Percentiles rank a stretch among this genome's conserved stretches.
These are phyloP conservation scores for Ceratosolen solmsi DNA, from an alignment of 1,140 invertebrate genomes.

Conservation along the genomic window DNA sequence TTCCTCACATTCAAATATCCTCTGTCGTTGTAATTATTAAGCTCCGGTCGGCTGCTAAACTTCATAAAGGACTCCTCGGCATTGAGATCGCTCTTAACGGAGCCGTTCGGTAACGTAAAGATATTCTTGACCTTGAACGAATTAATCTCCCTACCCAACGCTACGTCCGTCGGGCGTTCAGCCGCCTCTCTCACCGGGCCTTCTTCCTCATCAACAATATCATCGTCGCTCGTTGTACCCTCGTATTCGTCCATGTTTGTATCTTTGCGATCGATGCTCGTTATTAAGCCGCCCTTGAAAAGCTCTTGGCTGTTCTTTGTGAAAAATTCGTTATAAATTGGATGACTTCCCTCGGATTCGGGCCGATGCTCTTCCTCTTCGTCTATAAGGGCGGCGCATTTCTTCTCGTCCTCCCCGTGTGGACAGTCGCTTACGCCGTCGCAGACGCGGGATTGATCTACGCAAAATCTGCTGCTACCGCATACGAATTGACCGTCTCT, in stretches of 20 bases:
- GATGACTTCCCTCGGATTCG: background rate
- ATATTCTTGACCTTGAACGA: conserved; percentile 54
- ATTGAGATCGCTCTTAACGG: conserved; percentile 53
- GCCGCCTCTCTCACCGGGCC: background rate
- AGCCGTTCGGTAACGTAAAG: conserved; percentile 36
- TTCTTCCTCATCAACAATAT: too few relatives aligned
- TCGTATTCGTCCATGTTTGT: background rate
- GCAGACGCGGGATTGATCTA: conserved; percentile 80
- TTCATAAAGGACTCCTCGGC: conserved; percentile 44
- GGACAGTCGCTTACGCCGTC: conserved; percentile 86
- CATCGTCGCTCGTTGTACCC: background rate
- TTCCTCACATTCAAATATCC: conserved; percentile 84
- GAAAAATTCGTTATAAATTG: conserved; percentile 9
- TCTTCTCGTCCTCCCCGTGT: conserved; percentile 86
- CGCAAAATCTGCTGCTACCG: conserved; percentile 80
- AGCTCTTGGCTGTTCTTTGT: background rate
- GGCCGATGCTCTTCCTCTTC: conserved; percentile 64
- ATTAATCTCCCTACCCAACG: conserved; percentile 65
- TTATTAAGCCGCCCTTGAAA: background rate
- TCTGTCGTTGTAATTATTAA: conserved; percentile 69
- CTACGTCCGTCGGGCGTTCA: conserved; percentile 43
- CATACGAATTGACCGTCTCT: conserved; percentile 82
- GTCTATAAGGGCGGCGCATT: conserved; percentile 75
- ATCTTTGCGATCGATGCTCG: background rate
- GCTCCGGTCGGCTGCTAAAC: conserved; percentile 54